phyloP scores from a whole-genome alignment of 2,888 invertebrate genomes.

The Acanthoscelides obtectus region DNA sequence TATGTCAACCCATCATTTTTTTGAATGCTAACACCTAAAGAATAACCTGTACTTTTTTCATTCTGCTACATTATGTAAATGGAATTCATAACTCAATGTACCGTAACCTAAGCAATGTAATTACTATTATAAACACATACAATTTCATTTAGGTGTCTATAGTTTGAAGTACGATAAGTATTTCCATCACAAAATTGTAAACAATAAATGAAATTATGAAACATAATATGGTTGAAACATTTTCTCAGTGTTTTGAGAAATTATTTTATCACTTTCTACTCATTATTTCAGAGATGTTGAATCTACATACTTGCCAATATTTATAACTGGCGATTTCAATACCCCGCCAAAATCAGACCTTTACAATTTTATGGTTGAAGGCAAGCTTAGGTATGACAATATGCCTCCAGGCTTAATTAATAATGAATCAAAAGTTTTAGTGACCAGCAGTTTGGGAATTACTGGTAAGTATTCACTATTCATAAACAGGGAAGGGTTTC shows the following conservation, averaged over 20 bases:
- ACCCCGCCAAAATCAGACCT: conserved; percentile 69
- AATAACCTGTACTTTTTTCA: neutral
- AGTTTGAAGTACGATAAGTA: no score
- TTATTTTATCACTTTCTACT: neutral
- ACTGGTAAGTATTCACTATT: conserved; percentile 40
- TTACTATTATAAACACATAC: no score
- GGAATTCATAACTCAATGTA: no score
- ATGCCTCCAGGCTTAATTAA: conserved; percentile 34
- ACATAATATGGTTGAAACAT: no score
- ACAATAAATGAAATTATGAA: no score
- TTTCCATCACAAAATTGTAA: no score
- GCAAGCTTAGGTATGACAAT: conserved; percentile 52
- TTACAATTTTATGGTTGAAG: conserved; percentile 63
- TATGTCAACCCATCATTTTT: no score
- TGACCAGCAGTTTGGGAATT: conserved; percentile 46
- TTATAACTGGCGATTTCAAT: conserved; percentile 93
- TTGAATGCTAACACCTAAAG: neutral
- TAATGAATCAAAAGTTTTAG: conserved; percentile 30
- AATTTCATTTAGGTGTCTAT: no score
- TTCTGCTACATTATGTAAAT: neutral
- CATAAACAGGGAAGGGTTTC: neutral
- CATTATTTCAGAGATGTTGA: neutral
- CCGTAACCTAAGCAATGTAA: no score
- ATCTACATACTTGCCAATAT: conserved; percentile 59
- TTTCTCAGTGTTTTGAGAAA: no score